Evolutionary conservation across 2,797 vertebrate genomes (phyloP).

Genomic region (Phalloptychus januarius): DNA sequence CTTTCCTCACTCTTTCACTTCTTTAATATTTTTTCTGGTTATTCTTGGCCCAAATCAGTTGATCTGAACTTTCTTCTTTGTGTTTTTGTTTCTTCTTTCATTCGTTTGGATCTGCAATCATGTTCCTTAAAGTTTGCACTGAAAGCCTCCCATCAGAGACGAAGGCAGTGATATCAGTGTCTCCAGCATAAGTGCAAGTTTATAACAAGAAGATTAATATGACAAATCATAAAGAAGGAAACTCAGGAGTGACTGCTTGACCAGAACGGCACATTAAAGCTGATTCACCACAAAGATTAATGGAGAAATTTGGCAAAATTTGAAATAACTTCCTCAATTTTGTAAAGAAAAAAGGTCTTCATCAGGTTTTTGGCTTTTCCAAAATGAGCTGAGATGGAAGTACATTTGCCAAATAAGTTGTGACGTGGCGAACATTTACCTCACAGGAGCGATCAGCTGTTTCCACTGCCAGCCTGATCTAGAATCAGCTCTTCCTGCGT

Average conservation of each 20-base stretch:
- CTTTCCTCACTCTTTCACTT: slow-evolving; percentile 9
- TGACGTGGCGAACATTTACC: too few species aligned
- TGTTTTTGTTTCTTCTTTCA: background rate
- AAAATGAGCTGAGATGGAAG: too few species aligned
- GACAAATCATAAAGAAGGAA: background rate
- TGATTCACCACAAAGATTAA: background rate
- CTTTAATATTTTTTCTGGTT: background rate
- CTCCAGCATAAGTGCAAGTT: background rate
- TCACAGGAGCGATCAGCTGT: too few species aligned
- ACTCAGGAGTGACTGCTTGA: background rate
- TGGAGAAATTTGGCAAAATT: too few species aligned
- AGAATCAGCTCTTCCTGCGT: too few species aligned
- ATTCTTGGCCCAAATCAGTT: background rate
- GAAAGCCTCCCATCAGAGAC: background rate
- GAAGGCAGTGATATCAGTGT: background rate
- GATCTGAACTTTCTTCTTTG: background rate
- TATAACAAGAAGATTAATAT: background rate
- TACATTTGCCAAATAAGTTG: too few species aligned
- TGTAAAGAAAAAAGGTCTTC: too few species aligned
- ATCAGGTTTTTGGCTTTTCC: too few species aligned
- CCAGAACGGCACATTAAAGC: background rate
- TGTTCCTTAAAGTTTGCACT: background rate
- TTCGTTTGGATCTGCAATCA: background rate
- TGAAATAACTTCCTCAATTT: too few species aligned
- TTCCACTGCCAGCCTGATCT: too few species aligned